Percentiles rank a stretch among this genome's conserved stretches.
Conservation (phyloP, 1,140 invertebrate species). For the Polypedilum vanderplanki region DNA sequence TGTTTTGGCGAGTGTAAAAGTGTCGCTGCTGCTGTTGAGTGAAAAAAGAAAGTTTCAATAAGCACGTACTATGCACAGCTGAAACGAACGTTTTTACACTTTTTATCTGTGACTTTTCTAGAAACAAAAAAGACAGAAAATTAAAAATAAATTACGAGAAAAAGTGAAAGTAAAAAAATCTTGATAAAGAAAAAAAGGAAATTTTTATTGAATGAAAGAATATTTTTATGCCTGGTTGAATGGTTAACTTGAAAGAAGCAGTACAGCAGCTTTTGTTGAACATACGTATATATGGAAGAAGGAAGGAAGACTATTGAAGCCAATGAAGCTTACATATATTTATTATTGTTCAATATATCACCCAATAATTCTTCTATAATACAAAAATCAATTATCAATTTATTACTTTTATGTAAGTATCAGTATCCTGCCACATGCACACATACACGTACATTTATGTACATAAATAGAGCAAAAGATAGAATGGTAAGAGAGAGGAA, state of each 20-base stretch:
- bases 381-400: constrained; percentile 29
- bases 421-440: background rate
- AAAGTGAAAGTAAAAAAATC: background rate
- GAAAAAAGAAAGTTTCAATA: background rate
- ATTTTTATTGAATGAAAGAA: background rate
- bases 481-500: background rate
- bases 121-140: constrained; percentile 8
- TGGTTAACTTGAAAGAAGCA: background rate
- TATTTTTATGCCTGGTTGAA: constrained; percentile 6
- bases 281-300: background rate
- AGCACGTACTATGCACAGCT: constrained; percentile 25
- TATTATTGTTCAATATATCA: constrained; percentile 19
- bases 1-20: constrained; percentile 1
- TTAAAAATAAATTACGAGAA: constrained; percentile 26
- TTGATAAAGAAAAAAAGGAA: background rate
- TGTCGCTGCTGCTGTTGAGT: background rate
- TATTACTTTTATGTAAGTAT: constrained; percentile 27
- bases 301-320: constrained; percentile 10
- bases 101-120: background rate
- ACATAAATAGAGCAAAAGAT: too few relatives aligned
- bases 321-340: constrained; percentile 12
- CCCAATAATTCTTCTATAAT: background rate
- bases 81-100: constrained; percentile 17
- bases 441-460: too few relatives aligned
- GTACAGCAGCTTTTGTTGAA: background rate